Percentiles rank a stretch among this genome's conserved stretches.
These are phyloP conservation scores for Halcyon senegalensis DNA, from an alignment of 2,113 vertebrate species.

Conservation along the genomic window DNA sequence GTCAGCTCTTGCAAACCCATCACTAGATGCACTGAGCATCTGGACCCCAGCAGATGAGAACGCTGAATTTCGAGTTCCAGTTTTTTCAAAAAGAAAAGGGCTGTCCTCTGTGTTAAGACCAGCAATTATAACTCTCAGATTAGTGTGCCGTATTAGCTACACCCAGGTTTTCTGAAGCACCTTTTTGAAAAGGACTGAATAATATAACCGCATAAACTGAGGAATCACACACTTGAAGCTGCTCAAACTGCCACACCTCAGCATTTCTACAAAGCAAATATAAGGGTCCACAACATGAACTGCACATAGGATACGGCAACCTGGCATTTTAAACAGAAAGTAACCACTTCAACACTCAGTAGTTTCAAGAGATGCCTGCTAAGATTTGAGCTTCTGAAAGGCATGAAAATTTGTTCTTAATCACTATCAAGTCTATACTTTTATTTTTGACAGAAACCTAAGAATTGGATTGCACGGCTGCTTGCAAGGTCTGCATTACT, in stretches of 20 bases:
- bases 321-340: neutral
- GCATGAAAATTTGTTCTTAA: neutral
- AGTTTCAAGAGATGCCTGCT: neutral
- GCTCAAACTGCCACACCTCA: neutral
- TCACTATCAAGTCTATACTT: neutral
- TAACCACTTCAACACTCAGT: neutral
- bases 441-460: neutral
- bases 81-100: neutral
- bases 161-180: neutral
- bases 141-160: rapidly evolving
- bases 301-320: neutral
- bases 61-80: neutral
- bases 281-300: neutral
- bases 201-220: neutral
- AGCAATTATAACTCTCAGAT: neutral
- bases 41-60: rapidly evolving
- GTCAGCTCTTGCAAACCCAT: neutral
- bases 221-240: neutral
- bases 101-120: rapidly evolving
- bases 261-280: neutral
- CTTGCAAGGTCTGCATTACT: neutral
- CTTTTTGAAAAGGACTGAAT: neutral
- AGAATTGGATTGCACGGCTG: neutral
- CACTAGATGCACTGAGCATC: neutral
- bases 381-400: neutral